These are phyloP conservation scores for Drosophila pectinifera DNA, from an alignment of 1,140 invertebrate species.

Conservation along the genomic window DNA sequence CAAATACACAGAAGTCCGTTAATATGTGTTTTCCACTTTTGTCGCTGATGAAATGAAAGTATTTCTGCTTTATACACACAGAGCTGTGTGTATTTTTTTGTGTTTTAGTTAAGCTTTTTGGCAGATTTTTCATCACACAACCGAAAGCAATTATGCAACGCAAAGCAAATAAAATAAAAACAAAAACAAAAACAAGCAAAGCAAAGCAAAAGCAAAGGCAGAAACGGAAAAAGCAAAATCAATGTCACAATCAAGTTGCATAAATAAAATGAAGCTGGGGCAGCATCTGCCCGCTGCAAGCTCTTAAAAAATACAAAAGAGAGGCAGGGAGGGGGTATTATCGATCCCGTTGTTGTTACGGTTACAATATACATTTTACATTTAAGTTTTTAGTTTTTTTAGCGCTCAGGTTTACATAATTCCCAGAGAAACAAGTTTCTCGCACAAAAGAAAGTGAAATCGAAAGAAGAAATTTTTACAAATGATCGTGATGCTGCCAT, in stretches of 20 bases:
- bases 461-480: conserved; percentile 63
- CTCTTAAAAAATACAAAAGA: conserved; percentile 10
- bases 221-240: conserved; percentile 46
- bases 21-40: conserved; percentile 29
- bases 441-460: conserved; percentile 71
- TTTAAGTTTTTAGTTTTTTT: conserved; percentile 34
- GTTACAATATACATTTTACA: conserved; percentile 49
- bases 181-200: conserved; percentile 4
- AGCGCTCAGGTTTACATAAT: conserved; percentile 65
- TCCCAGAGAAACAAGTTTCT: conserved; percentile 66
- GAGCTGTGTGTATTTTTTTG: neutral
- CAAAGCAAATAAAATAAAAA: conserved; percentile 5
- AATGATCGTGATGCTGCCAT: conserved; percentile 22
- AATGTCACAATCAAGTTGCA: conserved; percentile 68
- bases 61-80: neutral
- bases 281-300: conserved; percentile 4
- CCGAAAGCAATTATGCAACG: conserved; percentile 50
- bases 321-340: neutral
- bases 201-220: conserved; percentile 5
- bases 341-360: conserved; percentile 49
- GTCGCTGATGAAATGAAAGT: conserved; percentile 23
- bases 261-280: conserved; percentile 63
- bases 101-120: conserved; percentile 26
- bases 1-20: conserved; percentile 16
- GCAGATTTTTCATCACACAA: conserved; percentile 35